These are phyloP conservation scores for Lasius fuliginosus DNA, from an alignment of 2,888 invertebrate genomes.

Conservation along the genomic window DNA sequence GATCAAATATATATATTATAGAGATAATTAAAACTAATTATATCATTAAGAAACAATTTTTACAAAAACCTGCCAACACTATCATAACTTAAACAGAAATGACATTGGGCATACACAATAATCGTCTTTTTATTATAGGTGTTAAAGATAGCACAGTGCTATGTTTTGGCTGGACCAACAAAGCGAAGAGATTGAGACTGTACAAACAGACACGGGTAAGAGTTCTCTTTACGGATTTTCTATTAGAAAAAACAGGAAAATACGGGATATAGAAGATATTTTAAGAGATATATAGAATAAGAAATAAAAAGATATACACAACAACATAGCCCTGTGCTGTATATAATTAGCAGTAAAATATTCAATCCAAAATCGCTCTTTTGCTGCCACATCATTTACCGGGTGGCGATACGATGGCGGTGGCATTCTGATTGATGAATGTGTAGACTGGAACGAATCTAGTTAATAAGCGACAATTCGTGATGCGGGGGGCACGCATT, in stretches of 20 bases:
- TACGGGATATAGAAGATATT: background rate
- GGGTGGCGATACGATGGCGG: conserved; percentile 83
- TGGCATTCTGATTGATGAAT: conserved; percentile 84
- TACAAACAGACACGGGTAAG: background rate
- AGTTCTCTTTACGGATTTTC: background rate
- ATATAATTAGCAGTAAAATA: conserved; percentile 73
- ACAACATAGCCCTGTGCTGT: conserved; percentile 76
- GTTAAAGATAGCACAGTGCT: conserved; percentile 77
- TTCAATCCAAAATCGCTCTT: conserved; percentile 74
- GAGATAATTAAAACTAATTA: conserved; percentile 65
- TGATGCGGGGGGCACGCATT: conserved; percentile 85
- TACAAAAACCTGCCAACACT: conserved; percentile 53
- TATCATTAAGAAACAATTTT: conserved; percentile 60
- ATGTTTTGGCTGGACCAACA: conserved; percentile 71
- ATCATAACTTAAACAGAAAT: conserved; percentile 60
- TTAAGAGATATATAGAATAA: background rate
- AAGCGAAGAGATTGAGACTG: background rate
- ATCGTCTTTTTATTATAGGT: conserved; percentile 49
- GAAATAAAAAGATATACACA: conserved; percentile 26
- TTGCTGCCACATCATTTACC: conserved; percentile 81
- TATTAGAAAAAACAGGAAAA: background rate
- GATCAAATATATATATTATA: conserved; percentile 45
- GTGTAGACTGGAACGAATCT: conserved; percentile 83
- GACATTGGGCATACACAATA: conserved; percentile 70
- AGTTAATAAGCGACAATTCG: conserved; percentile 85